Percentiles rank a stretch among this genome's conserved stretches.
Conservation (phyloP, 1,140 invertebrate genomes). For the Goniozus legneri region DNA sequence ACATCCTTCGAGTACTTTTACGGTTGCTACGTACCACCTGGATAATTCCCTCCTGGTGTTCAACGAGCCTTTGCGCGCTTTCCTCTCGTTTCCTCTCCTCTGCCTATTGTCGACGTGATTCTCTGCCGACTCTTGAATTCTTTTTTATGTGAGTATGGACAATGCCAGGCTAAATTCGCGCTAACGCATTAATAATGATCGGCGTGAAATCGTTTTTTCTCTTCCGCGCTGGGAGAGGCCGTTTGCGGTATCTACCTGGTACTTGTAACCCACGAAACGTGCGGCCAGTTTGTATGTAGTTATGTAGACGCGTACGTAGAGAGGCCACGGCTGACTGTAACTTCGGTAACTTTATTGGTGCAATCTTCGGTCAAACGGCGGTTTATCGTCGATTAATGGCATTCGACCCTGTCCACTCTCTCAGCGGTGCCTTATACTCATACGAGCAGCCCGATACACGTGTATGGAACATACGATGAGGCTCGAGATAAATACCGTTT, state of each 20-base stretch:
- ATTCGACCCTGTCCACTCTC: constrained; percentile 9
- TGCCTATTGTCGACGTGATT: constrained; percentile 24
- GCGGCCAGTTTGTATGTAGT: no score
- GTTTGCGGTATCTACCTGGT: not conserved
- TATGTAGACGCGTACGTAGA: no score
- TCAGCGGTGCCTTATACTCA: constrained; percentile 17
- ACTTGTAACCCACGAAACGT: no score
- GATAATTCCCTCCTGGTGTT: constrained; percentile 27
- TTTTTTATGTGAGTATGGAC: no score
- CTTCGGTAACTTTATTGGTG: constrained; percentile 22
- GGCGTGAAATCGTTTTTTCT: constrained; percentile 23
- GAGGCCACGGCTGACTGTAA: constrained; percentile 15
- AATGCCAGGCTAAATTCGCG: no score
- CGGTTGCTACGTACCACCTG: no score
- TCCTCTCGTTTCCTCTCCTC: constrained; percentile 5
- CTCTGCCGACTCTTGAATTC: no score
- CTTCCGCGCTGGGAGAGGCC: constrained; percentile 5
- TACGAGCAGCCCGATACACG: constrained; percentile 11
- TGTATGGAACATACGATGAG: no score
- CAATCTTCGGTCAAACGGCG: constrained; percentile 11
- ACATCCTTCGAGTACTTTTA: no score
- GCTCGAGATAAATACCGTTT: no score
- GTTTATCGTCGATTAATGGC: constrained; percentile 30
- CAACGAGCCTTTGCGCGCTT: constrained; percentile 26
- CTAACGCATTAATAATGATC: constrained; percentile 32